Percentiles rank a stretch among this genome's conserved stretches.
Evolutionary conservation across 1,140 invertebrate species (phyloP).

Genomic region (Sitodiplosis mosellana): DNA sequence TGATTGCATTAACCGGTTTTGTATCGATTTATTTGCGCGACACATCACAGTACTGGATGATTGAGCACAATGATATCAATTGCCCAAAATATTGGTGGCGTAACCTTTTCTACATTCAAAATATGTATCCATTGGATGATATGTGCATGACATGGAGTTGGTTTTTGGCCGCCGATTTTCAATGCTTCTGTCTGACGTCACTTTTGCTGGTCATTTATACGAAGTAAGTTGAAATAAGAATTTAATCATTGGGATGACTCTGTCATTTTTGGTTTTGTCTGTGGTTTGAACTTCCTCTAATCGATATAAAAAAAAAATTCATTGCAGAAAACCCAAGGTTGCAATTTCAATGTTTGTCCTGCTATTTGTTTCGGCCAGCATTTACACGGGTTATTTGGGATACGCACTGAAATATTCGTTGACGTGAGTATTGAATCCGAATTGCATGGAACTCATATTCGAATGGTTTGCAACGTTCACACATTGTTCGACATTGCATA

Average conservation of each 20-base stretch:
- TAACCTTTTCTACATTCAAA: slow-evolving; percentile 35
- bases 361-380: slow-evolving; percentile 1
- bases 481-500: neutral
- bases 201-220: slow-evolving; percentile 27
- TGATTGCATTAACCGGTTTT: slow-evolving; percentile 25
- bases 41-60: slow-evolving; percentile 21
- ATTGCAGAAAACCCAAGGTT: slow-evolving; percentile 1
- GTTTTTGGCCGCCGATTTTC: slow-evolving; percentile 59
- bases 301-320: too few relatives aligned
- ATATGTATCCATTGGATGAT: slow-evolving; percentile 25
- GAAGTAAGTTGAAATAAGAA: too few relatives aligned
- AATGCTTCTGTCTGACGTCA: slow-evolving; percentile 38
- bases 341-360: slow-evolving; percentile 1
- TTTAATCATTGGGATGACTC: too few relatives aligned
- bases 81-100: slow-evolving; percentile 35
- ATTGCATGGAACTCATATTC: too few relatives aligned
- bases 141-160: slow-evolving; percentile 58
- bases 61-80: slow-evolving; percentile 20
- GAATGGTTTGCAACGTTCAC: too few relatives aligned
- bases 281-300: too few relatives aligned
- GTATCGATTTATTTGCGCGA: slow-evolving; percentile 22
- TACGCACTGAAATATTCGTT: neutral
- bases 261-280: too few relatives aligned
- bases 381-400: neutral
- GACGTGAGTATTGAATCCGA: neutral